phyloP scores from a whole-genome alignment of 2,888 invertebrate genomes.

The Ennomos quercinarius region DNA sequence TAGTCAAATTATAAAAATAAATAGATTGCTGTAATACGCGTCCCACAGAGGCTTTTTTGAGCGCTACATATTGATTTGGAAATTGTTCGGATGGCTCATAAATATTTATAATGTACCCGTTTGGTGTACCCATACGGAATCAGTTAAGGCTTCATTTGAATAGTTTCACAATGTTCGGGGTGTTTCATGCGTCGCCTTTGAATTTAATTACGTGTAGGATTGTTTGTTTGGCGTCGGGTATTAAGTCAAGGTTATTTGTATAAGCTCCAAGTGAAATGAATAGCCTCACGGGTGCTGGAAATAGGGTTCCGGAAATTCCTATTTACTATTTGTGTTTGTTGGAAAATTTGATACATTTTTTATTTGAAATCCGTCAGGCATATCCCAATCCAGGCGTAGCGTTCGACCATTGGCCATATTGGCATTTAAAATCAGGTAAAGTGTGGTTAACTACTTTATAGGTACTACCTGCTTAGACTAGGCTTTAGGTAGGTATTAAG shows the following conservation, averaged over 20 bases:
- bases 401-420: too few species aligned
- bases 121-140: constrained; percentile 36
- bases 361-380: too few species aligned
- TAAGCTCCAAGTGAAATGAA: constrained; percentile 27
- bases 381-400: too few species aligned
- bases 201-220: constrained; percentile 46
- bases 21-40: neutral
- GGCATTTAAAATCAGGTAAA: too few species aligned
- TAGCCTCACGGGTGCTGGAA: neutral
- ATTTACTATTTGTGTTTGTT: too few species aligned
- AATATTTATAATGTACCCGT: constrained; percentile 33
- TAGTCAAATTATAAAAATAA: too few species aligned
- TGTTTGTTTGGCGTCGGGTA: constrained; percentile 31
- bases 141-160: constrained; percentile 49
- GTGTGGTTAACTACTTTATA: too few species aligned
- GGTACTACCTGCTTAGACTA: too few species aligned
- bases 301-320: too few species aligned
- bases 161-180: constrained; percentile 42
- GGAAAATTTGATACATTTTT: too few species aligned
- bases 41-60: constrained; percentile 7
- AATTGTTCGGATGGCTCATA: constrained; percentile 32
- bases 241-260: constrained; percentile 37
- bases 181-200: constrained; percentile 39
- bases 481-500: too few species aligned
- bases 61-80: constrained; percentile 28